These are phyloP conservation scores for Sphaerophoria taeniata DNA, from an alignment of 2,888 invertebrate species.

Conservation along the genomic window DNA sequence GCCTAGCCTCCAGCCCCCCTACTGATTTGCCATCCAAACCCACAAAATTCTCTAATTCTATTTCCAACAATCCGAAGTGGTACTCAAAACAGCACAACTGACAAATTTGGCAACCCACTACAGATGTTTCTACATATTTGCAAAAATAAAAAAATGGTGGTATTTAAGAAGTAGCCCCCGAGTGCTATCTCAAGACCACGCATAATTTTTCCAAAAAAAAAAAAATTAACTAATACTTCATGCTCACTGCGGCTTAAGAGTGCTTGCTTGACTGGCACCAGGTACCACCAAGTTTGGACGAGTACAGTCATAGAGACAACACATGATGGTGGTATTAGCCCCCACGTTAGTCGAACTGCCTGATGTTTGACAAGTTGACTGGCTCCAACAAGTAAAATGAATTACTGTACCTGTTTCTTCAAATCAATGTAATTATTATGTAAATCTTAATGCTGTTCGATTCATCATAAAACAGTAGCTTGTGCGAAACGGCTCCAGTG, in stretches of 20 bases:
- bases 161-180: conserved; percentile 42
- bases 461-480: conserved; percentile 65
- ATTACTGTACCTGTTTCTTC: conserved; percentile 61
- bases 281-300: conserved; percentile 30
- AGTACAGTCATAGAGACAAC: conserved; percentile 43
- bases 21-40: conserved; percentile 29
- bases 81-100: conserved; percentile 5
- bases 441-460: conserved; percentile 52
- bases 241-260: conserved; percentile 19
- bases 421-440: conserved; percentile 70
- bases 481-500: conserved; percentile 6
- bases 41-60: conserved; percentile 44
- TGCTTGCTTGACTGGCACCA: conserved; percentile 43
- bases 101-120: conserved; percentile 66
- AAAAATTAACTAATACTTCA: conserved; percentile 15
- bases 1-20: conserved; percentile 60
- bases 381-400: conserved; percentile 52
- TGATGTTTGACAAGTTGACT: conserved; percentile 38
- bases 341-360: conserved; percentile 42
- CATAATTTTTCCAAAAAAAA: conserved; percentile 21
- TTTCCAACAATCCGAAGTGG: conserved; percentile 1
- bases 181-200: conserved; percentile 55
- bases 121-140: conserved; percentile 52
- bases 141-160: conserved; percentile 11
- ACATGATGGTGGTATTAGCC: conserved; percentile 8